A percentile compares a stretch with the other conserved stretches of the same genome.
phyloP scores from a whole-genome alignment of 2,113 vertebrate species.

The Chauna torquata region DNA sequence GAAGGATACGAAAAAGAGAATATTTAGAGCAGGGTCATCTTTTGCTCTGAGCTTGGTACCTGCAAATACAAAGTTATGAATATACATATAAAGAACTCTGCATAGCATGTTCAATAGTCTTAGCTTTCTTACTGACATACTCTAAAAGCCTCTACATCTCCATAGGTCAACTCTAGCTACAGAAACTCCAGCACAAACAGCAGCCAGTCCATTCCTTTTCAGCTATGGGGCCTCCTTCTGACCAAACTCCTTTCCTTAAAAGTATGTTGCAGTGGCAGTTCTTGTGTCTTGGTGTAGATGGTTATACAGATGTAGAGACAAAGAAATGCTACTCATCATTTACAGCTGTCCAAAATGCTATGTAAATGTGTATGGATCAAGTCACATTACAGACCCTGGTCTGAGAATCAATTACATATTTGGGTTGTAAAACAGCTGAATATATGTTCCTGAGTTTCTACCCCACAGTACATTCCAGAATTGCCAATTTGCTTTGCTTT shows the following conservation, averaged over 20 bases:
- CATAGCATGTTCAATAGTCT: neutral
- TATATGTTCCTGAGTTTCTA: neutral
- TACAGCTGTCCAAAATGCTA: neutral
- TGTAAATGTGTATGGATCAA: neutral
- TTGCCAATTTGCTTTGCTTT: conserved; percentile 28
- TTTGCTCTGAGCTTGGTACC: neutral
- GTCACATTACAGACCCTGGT: neutral
- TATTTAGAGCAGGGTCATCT: neutral
- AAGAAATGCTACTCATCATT: neutral
- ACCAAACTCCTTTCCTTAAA: neutral
- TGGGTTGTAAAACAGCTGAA: neutral
- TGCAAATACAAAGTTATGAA: neutral
- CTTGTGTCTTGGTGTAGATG: neutral
- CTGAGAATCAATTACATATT: neutral
- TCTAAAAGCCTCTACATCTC: neutral
- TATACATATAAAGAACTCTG: neutral
- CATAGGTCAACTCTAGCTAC: accelerated
- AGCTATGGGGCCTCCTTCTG: neutral
- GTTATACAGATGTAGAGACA: neutral
- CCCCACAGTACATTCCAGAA: neutral
- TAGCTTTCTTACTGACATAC: neutral
- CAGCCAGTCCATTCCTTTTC: neutral
- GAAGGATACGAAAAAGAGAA: neutral
- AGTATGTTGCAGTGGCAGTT: neutral
- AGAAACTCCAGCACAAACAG: neutral